A percentile compares a stretch with the other conserved stretches of the same genome.
These are phyloP conservation scores for Cerastoderma edule DNA, from an alignment of 2,888 invertebrate species.

Conservation along the genomic window DNA sequence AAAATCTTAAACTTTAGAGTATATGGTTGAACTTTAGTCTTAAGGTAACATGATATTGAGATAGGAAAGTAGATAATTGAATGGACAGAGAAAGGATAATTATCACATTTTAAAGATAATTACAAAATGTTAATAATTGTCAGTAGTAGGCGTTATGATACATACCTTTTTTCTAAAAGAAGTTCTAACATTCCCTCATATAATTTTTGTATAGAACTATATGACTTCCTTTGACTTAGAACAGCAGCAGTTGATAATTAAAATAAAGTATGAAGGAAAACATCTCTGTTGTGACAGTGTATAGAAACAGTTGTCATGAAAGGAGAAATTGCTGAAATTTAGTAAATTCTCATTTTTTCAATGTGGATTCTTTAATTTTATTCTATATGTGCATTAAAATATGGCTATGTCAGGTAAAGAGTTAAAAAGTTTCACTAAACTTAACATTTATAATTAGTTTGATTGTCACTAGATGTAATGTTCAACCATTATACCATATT, in stretches of 20 bases:
- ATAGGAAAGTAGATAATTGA: too few relatives aligned
- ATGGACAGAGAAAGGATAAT: too few relatives aligned
- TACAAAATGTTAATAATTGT: too few relatives aligned
- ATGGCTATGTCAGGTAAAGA: not conserved
- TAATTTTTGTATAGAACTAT: not conserved
- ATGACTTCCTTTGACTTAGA: not conserved
- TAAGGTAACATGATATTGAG: too few relatives aligned
- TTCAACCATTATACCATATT: too few relatives aligned
- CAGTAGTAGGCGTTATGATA: not conserved
- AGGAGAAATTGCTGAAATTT: constrained; percentile 3
- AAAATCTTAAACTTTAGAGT: too few relatives aligned
- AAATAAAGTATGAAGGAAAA: not conserved
- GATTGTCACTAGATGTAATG: not conserved
- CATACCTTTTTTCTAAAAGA: not conserved
- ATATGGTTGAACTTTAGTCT: too few relatives aligned
- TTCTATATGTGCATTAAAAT: too few relatives aligned
- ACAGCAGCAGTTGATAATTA: not conserved
- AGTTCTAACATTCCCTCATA: not conserved
- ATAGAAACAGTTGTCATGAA: not conserved
- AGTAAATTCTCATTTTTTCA: not conserved
- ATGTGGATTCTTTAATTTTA: not conserved
- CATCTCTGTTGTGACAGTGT: not conserved
- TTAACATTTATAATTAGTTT: not conserved
- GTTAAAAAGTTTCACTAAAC: not conserved
- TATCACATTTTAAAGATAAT: too few relatives aligned